Conservation (phyloP, 2,113 vertebrate genomes). For the Sitta europaea region DNA sequence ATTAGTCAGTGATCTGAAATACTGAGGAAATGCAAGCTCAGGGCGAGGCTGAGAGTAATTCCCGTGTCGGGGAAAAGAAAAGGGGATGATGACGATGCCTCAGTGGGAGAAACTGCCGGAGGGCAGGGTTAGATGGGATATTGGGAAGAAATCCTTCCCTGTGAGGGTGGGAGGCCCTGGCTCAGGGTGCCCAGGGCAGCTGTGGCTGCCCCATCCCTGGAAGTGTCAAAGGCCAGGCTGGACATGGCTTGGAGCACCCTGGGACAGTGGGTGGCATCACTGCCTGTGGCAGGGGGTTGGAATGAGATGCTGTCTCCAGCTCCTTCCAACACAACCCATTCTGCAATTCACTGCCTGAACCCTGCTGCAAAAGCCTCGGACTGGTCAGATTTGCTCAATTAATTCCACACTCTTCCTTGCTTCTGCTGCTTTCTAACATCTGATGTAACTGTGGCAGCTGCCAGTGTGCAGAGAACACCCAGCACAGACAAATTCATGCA, state of each 20-base stretch:
- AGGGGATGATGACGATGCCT: not conserved
- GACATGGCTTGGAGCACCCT: not conserved
- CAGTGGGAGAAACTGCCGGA: not conserved
- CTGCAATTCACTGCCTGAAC: not conserved
- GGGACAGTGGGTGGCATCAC: not conserved
- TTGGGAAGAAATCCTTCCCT: not conserved
- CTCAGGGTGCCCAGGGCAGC: not conserved
- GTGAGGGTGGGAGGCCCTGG: not conserved
- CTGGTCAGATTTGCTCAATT: not conserved
- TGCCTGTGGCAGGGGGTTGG: not conserved
- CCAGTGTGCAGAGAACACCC: not conserved
- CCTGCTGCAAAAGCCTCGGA: not conserved
- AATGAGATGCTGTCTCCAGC: not conserved
- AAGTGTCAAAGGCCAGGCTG: not conserved
- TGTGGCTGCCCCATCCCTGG: not conserved
- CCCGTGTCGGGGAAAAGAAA: not conserved
- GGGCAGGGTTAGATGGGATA: not conserved
- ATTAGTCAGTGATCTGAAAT: conserved; percentile 65
- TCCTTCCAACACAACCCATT: not conserved
- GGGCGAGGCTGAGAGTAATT: conserved; percentile 33
- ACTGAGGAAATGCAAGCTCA: conserved; percentile 11
- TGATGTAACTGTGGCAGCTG: not conserved
- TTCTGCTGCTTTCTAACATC: conserved; percentile 9
- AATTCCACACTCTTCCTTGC: not conserved
- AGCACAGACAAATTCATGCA: not conserved